These are phyloP conservation scores for Megalurothrips usitatus DNA, from an alignment of 2,888 invertebrate species.

Conservation along the genomic window DNA sequence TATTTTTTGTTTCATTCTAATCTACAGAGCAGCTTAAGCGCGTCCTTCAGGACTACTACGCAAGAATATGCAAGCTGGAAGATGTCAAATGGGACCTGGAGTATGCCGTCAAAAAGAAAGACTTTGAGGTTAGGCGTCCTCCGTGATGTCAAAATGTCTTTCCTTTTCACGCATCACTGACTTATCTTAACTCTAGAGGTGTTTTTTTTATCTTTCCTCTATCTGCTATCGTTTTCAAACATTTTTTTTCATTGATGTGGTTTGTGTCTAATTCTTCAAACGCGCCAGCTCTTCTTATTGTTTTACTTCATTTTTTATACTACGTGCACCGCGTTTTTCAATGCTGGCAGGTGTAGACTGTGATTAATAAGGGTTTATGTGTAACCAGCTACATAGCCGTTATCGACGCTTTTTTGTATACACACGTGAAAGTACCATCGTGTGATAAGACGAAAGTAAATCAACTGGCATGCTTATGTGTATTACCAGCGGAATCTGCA, in stretches of 20 bases:
- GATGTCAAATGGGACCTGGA: constrained; percentile 98
- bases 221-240: constrained; percentile 27
- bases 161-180: constrained; percentile 35
- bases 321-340: constrained; percentile 26
- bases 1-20: constrained; percentile 30
- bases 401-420: constrained; percentile 23
- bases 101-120: constrained; percentile 96
- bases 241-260: constrained; percentile 31
- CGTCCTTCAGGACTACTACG: constrained; percentile 79
- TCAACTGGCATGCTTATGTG: not conserved
- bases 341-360: constrained; percentile 30
- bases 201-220: constrained; percentile 34
- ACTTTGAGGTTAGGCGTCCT: constrained; percentile 76
- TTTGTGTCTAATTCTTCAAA: constrained; percentile 30
- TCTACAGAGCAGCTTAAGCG: constrained; percentile 68
- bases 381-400: constrained; percentile 5
- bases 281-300: constrained; percentile 32
- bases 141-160: constrained; percentile 31
- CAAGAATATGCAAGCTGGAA: constrained; percentile 83
- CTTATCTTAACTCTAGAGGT: constrained; percentile 34
- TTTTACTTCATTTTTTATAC: constrained; percentile 34
- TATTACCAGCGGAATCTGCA: not conserved
- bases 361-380: constrained; percentile 29
- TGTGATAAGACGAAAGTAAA: constrained; percentile 1
- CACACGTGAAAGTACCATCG: not conserved